Percentiles rank a stretch among this genome's conserved stretches.
Conservation (phyloP, 2,797 vertebrate species). For the Premnoplex brunnescens region DNA sequence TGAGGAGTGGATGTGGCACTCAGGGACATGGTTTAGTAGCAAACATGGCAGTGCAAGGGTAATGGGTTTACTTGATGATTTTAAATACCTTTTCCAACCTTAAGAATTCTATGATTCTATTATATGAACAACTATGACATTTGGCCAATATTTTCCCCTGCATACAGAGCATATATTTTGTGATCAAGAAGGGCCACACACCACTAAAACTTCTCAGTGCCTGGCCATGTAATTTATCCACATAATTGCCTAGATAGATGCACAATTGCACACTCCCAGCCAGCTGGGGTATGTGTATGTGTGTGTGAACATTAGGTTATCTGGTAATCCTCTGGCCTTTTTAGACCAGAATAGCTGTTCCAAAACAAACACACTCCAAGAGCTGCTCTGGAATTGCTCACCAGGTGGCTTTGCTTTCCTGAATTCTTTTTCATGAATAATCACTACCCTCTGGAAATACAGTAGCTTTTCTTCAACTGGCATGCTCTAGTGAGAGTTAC, state of each 20-base stretch:
- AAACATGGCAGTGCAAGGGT: neutral
- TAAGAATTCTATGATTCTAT: neutral
- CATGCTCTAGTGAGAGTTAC: neutral
- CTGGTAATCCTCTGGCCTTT: neutral
- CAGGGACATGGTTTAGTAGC: neutral
- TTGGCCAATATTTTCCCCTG: neutral
- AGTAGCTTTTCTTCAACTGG: neutral
- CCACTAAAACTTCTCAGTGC: neutral
- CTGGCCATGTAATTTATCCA: neutral
- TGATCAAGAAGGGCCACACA: neutral
- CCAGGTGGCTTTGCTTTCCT: neutral
- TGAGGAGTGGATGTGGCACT: neutral
- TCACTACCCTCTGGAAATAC: neutral
- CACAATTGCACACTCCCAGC: neutral
- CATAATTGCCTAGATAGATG: neutral
- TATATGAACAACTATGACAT: neutral
- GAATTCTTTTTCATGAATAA: conserved; percentile 16
- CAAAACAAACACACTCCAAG: neutral
- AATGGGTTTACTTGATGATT: neutral
- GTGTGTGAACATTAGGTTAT: neutral
- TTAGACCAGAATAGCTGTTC: neutral
- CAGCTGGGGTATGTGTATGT: neutral
- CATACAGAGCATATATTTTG: neutral
- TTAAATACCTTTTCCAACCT: neutral
- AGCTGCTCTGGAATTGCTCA: neutral